phyloP scores from a whole-genome alignment of 1,140 invertebrate species.

The Zaprionus ornatus region DNA sequence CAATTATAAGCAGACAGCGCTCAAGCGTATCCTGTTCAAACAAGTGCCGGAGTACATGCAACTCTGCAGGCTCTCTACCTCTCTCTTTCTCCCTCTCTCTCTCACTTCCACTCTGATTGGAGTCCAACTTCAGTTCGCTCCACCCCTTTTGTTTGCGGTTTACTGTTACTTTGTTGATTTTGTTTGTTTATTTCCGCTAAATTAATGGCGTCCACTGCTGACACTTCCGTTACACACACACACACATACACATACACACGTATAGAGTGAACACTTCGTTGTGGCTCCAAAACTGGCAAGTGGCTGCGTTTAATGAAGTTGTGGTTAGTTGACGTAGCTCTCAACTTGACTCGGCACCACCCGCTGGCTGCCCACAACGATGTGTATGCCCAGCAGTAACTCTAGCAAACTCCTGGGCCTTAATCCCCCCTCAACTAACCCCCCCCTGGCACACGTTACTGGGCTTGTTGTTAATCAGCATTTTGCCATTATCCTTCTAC shows the following conservation, averaged over 20 bases:
- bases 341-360: conserved; percentile 4
- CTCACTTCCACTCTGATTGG: not conserved
- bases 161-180: conserved; percentile 68
- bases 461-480: conserved; percentile 62
- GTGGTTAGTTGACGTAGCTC: conserved; percentile 39
- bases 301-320: conserved; percentile 68
- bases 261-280: conserved; percentile 4
- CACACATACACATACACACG: conserved; percentile 13
- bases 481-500: conserved; percentile 74
- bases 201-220: conserved; percentile 79
- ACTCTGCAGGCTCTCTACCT: conserved; percentile 10
- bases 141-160: conserved; percentile 51
- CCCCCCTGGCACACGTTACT: not conserved
- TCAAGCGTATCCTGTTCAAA: conserved; percentile 74
- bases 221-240: conserved; percentile 66
- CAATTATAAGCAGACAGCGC: conserved; percentile 73
- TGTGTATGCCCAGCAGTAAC: not conserved
- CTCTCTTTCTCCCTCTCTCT: not conserved
- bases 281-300: conserved; percentile 15
- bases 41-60: conserved; percentile 54
- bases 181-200: conserved; percentile 80
- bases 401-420: not conserved
- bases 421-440: not conserved
- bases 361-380: not conserved
- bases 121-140: conserved; percentile 14